A percentile compares a stretch with the other conserved stretches of the same genome.
phyloP scores from a whole-genome alignment of 2,797 vertebrate genomes.

The Eurystomus glaucurus region DNA sequence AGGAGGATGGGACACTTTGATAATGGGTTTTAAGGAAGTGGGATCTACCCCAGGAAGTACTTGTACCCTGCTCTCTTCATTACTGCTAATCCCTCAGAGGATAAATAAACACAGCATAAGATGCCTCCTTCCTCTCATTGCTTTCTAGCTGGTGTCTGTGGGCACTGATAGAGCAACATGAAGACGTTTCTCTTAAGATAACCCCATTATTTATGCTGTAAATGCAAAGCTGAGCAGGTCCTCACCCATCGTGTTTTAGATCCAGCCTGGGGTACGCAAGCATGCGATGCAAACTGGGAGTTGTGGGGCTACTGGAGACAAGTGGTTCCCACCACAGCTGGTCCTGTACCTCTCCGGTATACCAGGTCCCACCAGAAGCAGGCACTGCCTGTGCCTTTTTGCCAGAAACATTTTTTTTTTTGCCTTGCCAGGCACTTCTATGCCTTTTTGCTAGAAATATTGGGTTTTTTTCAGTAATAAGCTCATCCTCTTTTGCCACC shows the following conservation, averaged over 20 bases:
- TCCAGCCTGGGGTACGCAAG: not conserved
- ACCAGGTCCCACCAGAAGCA: not conserved
- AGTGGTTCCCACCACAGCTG: not conserved
- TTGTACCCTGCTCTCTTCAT: not conserved
- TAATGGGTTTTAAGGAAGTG: accelerated
- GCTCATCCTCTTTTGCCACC: not conserved
- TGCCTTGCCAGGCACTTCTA: not conserved
- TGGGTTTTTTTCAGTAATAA: not conserved
- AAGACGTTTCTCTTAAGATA: not conserved
- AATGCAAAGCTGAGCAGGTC: not conserved
- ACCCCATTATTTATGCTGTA: accelerated
- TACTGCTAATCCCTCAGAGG: not conserved
- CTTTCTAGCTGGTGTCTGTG: not conserved
- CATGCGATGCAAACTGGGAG: not conserved
- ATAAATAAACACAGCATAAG: not conserved
- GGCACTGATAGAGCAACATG: not conserved
- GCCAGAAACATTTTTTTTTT: not conserved
- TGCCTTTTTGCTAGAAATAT: not conserved
- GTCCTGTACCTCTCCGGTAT: not conserved
- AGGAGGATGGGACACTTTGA: not conserved
- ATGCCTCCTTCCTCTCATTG: not conserved
- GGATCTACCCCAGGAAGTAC: not conserved
- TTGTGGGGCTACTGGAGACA: not conserved
- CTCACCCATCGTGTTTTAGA: not conserved
- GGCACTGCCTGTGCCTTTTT: not conserved